Conservation (phyloP, 1,140 invertebrate genomes). For the Euwallacea similis region DNA sequence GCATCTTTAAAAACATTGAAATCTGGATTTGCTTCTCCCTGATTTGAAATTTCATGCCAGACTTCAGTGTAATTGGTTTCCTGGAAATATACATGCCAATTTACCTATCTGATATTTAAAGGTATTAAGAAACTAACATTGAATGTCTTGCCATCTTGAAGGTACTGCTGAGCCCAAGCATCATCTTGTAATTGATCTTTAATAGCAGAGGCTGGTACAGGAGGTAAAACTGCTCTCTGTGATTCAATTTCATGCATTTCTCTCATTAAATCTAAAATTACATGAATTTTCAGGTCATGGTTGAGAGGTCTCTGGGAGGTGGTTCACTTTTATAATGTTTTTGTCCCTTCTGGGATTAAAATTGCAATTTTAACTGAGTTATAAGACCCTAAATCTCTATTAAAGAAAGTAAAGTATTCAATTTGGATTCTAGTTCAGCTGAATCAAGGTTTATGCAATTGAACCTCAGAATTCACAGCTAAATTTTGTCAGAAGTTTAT, state of each 20-base stretch:
- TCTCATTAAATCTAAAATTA: conserved; percentile 59
- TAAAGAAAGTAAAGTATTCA: no score
- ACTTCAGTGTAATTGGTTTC: conserved; percentile 46
- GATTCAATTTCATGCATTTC: conserved; percentile 74
- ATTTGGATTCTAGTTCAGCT: no score
- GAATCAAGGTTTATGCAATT: no score
- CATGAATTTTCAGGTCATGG: no score
- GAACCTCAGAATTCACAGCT: no score
- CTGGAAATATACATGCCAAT: conserved; percentile 2
- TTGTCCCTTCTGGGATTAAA: no score
- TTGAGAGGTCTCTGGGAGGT: no score
- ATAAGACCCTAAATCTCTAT: no score
- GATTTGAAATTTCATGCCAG: conserved; percentile 48
- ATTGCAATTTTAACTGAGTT: no score
- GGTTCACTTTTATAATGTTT: no score
- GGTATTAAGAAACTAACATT: conserved; percentile 36
- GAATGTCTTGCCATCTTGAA: conserved; percentile 60
- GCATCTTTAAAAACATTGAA: conserved; percentile 34
- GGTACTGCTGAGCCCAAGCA: conserved; percentile 62
- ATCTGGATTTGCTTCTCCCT: conserved; percentile 41
- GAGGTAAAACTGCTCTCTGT: conserved; percentile 53
- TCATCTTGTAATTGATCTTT: conserved; percentile 59
- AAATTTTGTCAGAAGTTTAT: no score
- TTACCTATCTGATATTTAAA: no score
- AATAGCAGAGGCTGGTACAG: conserved; percentile 58